phyloP scores from a whole-genome alignment of 2,797 vertebrate genomes.

The Thalassophryne amazonica region DNA sequence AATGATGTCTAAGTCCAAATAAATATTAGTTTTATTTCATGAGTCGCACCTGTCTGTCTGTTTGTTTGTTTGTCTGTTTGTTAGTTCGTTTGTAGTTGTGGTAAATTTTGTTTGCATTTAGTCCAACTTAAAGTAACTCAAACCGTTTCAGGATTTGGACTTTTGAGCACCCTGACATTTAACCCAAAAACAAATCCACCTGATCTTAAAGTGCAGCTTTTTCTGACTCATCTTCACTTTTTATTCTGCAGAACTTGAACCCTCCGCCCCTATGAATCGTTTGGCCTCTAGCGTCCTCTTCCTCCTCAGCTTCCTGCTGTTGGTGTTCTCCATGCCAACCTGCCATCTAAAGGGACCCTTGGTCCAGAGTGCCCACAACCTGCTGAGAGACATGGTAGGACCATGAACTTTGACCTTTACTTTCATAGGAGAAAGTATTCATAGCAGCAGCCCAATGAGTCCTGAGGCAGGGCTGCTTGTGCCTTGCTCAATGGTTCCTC shows the following conservation, averaged over 20 bases:
- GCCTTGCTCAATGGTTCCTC: too few relatives aligned
- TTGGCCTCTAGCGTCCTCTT: not conserved
- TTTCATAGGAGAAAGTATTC: not conserved
- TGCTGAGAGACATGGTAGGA: constrained; percentile 36
- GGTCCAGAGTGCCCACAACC: not conserved
- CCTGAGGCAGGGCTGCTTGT: too few relatives aligned
- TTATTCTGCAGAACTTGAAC: not conserved
- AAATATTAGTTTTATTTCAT: too few relatives aligned
- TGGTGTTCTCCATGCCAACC: constrained; percentile 15
- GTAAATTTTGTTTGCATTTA: too few relatives aligned
- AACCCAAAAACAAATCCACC: not conserved
- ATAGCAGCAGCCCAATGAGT: too few relatives aligned
- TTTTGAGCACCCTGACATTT: too few relatives aligned
- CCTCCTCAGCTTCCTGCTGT: constrained; percentile 25
- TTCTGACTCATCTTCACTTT: not conserved
- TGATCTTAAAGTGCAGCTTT: not conserved
- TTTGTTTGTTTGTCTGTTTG: too few relatives aligned
- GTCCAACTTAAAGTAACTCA: too few relatives aligned
- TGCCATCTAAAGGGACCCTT: constrained; percentile 12
- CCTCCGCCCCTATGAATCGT: constrained; percentile 15
- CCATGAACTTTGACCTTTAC: not conserved
- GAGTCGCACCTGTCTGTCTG: too few relatives aligned
- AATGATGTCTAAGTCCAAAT: too few relatives aligned
- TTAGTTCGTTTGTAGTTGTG: too few relatives aligned
- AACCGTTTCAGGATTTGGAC: too few relatives aligned